Base-by-base conservation (phyloP, 2,113 vertebrate species). In the Ptyas mucosa region DNA sequence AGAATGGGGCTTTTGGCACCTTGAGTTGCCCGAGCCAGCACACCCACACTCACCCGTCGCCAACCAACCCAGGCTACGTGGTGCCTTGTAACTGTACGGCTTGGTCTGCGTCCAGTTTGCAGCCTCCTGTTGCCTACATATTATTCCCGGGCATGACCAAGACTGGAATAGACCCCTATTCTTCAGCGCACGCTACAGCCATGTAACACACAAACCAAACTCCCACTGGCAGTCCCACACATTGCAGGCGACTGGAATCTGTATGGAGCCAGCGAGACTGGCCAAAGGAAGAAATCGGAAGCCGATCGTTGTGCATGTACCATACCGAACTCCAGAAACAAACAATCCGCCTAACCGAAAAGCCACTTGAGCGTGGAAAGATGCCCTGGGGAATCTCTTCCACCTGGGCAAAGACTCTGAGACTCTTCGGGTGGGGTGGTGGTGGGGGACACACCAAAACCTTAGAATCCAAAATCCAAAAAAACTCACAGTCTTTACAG, bases 121-220 rank as follows among this genome's bases (percentile, higher is more conserved):
- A 99, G 97, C 99, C 99, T 96, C 99, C 99, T 20, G 99, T 99
- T 97, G 99, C 99, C 98, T 99, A 99, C 98, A 99, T 99, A 98
- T 98, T 99, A 96, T 99, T 99, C 96, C 99, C 99, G 85, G 99
- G 99, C 98, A 99, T 99, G 99, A 99, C 99, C 98, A 99, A 99
- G 98, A 98, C 98, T 98, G 99, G 99, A 97, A 98, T 99, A 98
- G 99, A 99, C 95, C 99, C 99, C 89, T 99, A 99, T 95, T 99
- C 99, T 92, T 99, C 99, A 97, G 99, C 99, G 96, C 99, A 99
- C 85, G 98, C 99, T 93, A 95, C 99, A 92, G 99, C 99, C 97
- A 99, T 99, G 99, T 99, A 99, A 98, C 97, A 94, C 94, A 91
- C 95, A 53, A 53, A 14, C 69, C 55, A 49, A 85, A 93, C 52